These are phyloP conservation scores for Steinernema carpocapsae DNA, from an alignment of 2,888 invertebrate genomes.

Conservation along the genomic window DNA sequence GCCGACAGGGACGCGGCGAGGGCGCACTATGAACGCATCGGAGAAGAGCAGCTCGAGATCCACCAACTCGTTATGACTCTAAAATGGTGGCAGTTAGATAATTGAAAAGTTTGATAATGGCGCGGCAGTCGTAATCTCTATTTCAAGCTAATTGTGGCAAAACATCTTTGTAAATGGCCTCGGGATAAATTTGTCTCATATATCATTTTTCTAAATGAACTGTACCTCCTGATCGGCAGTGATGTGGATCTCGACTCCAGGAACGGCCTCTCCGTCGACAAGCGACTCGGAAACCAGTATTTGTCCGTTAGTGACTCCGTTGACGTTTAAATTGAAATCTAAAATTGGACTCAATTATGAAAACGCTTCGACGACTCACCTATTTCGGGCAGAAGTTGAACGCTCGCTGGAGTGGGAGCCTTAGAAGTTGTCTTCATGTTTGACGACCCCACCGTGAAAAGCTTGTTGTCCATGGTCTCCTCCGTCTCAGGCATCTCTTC, in stretches of 20 bases:
- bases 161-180: too few relatives aligned
- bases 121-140: too few relatives aligned
- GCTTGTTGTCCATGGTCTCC: background rate
- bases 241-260: background rate
- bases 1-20: background rate
- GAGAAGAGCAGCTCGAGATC: background rate
- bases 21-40: constrained; percentile 17
- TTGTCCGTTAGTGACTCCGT: background rate
- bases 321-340: background rate
- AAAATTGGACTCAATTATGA: background rate
- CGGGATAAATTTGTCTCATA: too few relatives aligned
- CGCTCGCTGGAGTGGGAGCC: background rate
- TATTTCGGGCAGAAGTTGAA: background rate
- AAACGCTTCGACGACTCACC: background rate
- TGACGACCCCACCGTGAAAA: background rate
- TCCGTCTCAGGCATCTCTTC: background rate
- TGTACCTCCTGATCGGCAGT: constrained; percentile 15
- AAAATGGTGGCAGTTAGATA: background rate
- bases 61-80: constrained; percentile 3
- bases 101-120: too few relatives aligned
- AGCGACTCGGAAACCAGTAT: constrained; percentile 1
- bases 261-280: background rate
- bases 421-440: background rate
- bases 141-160: too few relatives aligned
- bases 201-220: too few relatives aligned